These are phyloP conservation scores for Ypsolopha scabrella DNA, from an alignment of 2,888 invertebrate species.

Conservation along the genomic window DNA sequence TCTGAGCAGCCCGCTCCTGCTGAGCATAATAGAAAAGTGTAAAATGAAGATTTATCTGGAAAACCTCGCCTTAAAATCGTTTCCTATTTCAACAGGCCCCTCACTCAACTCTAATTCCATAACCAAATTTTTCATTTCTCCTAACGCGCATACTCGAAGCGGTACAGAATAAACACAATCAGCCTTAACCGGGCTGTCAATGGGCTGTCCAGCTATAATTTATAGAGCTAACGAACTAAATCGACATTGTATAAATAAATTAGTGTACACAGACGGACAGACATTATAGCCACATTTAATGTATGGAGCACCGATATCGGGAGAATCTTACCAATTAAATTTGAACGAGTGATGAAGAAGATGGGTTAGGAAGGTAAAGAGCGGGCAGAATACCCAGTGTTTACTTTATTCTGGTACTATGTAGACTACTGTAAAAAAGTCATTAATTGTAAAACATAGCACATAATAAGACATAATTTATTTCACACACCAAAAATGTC, in stretches of 20 bases:
- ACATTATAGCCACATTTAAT: slow-evolving; percentile 5
- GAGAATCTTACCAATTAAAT: slow-evolving; percentile 56
- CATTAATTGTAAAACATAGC: too few species aligned
- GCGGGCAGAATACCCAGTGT: too few species aligned
- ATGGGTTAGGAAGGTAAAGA: too few species aligned
- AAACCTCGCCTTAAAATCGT: too few species aligned
- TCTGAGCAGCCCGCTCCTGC: too few species aligned
- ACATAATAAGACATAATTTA: too few species aligned
- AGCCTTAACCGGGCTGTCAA: neutral
- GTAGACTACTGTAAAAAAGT: too few species aligned
- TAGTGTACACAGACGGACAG: neutral
- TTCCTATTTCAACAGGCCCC: too few species aligned
- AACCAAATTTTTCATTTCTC: neutral
- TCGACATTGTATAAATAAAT: slow-evolving; percentile 1
- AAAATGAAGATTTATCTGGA: too few species aligned
- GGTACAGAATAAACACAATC: neutral
- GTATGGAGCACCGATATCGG: slow-evolving; percentile 35
- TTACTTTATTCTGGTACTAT: too few species aligned
- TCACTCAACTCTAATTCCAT: neutral
- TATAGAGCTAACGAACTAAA: slow-evolving; percentile 2
- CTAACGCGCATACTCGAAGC: neutral
- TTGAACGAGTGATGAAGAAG: slow-evolving; percentile 34
- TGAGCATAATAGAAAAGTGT: too few species aligned
- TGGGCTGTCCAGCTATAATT: neutral
- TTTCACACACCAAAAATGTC: too few species aligned